Evolutionary conservation across 2,113 vertebrate species (phyloP), one percentile per base, ranked within the genome.

Genomic region (Mormyrus iriodes): DNA sequence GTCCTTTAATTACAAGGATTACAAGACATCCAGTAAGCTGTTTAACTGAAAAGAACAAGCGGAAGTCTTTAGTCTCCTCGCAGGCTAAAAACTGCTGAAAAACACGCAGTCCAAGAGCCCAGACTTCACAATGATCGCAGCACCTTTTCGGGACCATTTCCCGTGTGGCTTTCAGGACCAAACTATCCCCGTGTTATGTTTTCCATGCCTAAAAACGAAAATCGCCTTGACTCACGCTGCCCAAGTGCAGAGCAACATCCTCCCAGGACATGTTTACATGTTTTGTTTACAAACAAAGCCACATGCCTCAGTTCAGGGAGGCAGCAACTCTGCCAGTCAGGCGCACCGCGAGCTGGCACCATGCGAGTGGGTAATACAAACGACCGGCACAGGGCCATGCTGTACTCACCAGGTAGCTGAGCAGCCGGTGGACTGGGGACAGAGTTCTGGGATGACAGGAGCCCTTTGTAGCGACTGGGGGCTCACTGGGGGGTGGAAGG

Each of bases 391-490:
- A 53, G 53, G 3, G 27, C 13, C 48, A 21, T 1, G 42, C n/a
- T 39, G 49, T 39, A 86, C 89, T 90, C 35, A 90, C 89, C 89
- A 76, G 27, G 61, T 31, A 42, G 85, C 48, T 4, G 15, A 12
- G 27, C n/a, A 8, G 46, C 35, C 51, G 51, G n/a, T 3, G 6
- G 85, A 27, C 31, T 12, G 46, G 8, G 27, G 13, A 12, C 42
- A 10, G 69, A 79, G 39, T 76, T 19, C 86, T 3, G 58, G 42
- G 48, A 87, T 9, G 48, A 49, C 12, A 39, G 79, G 88, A 3
- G 39, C 21, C 49, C 27, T 83, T 88, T 83, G 88, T 73, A 35
- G 31, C 51, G 21, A 44, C 51, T 31, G 8, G 44, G 69, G 52
- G 31, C n/a, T 87, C 35, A 85, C 82, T 49, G 24, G 87, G 58